Evolutionary conservation across 2,113 vertebrate genomes (phyloP).

Genomic region (Esox niger): DNA sequence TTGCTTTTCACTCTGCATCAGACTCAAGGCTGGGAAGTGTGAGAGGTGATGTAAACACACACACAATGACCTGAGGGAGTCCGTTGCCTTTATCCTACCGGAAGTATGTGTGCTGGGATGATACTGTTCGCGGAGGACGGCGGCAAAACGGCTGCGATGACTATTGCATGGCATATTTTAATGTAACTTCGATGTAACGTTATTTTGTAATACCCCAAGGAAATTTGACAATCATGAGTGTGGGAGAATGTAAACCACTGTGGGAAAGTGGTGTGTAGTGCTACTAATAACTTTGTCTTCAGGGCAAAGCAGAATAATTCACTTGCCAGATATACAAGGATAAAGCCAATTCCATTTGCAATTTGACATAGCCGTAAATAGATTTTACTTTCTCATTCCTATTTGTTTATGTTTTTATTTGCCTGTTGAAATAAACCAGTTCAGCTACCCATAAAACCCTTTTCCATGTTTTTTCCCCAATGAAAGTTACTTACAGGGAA

Average conservation of each 20-base stretch:
- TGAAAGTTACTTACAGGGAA: not conserved
- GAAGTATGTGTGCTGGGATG: conserved; percentile 29
- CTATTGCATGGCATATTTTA: not conserved
- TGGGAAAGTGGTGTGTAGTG: conserved; percentile 28
- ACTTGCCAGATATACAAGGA: conserved; percentile 29
- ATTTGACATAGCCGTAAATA: conserved; percentile 8
- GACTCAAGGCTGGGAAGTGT: no score
- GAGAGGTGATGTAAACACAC: conserved; percentile 4
- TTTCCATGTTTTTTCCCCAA: not conserved
- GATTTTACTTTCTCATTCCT: conserved; percentile 18
- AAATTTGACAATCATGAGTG: conserved; percentile 43
- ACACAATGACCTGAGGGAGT: conserved; percentile 12
- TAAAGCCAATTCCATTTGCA: conserved; percentile 19
- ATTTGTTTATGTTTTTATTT: conserved; percentile 16
- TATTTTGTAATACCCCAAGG: conserved; percentile 44
- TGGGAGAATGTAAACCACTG: conserved; percentile 35
- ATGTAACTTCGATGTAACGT: conserved; percentile 2
- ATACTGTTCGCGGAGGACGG: conserved; percentile 32
- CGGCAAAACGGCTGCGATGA: conserved; percentile 16
- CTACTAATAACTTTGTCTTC: conserved; percentile 32
- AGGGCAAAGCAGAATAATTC: conserved; percentile 31
- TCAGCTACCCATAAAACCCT: not conserved
- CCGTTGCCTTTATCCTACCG: conserved; percentile 9
- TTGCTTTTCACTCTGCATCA: no score
- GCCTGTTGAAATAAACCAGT: conserved; percentile 8